Percentiles rank a stretch among this genome's conserved stretches.
Conservation (phyloP, 2,888 invertebrate species). For the Sinhomidia bicolor region DNA sequence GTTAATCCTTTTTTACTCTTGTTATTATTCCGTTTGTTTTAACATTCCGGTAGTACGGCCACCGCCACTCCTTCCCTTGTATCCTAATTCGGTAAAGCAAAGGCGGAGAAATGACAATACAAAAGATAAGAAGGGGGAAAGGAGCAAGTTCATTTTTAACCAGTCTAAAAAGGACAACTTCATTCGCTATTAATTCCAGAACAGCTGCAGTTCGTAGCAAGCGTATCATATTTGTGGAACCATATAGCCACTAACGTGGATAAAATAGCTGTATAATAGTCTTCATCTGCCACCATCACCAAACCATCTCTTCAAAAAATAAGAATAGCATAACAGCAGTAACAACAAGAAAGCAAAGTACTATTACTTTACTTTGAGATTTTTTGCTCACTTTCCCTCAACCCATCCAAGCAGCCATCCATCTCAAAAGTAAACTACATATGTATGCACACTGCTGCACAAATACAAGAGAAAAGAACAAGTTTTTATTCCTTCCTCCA, state of each 20-base stretch:
- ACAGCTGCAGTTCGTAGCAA: background rate
- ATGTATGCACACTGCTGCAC: background rate
- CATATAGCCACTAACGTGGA: background rate
- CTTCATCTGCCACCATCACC: background rate
- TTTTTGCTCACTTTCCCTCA: background rate
- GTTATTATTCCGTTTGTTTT: constrained; percentile 40
- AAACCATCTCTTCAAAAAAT: background rate
- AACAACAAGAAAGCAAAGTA: background rate
- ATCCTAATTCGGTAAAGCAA: background rate
- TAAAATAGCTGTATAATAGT: background rate
- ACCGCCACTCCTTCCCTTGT: background rate
- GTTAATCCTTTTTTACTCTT: background rate
- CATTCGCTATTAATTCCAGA: background rate
- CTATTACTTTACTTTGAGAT: background rate
- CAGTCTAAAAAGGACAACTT: background rate
- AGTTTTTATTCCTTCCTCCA: background rate
- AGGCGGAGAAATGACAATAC: background rate
- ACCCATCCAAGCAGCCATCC: constrained; percentile 3
- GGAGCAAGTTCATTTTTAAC: background rate
- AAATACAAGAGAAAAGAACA: background rate
- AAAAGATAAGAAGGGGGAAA: background rate
- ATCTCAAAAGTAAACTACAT: background rate
- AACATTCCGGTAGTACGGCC: constrained; percentile 3
- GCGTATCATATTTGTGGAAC: background rate
- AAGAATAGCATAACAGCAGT: too few species aligned